A percentile compares a stretch with the other conserved stretches of the same genome.
Conservation (phyloP, 2,113 vertebrate species). For the Gymnogyps californianus region DNA sequence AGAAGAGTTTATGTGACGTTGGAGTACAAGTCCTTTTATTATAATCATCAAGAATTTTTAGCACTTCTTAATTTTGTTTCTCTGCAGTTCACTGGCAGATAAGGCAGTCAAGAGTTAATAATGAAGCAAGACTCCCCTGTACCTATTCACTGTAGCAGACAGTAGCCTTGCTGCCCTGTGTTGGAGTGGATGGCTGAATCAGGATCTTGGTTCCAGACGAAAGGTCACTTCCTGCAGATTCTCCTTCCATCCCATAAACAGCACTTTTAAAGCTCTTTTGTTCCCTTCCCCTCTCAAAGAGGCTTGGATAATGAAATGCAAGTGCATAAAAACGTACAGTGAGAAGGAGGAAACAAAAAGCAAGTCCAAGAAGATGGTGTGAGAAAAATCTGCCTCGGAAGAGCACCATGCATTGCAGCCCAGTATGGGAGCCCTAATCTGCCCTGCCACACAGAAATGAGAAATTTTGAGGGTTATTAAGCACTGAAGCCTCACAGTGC, state of each 20-base stretch:
- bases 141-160: rapidly evolving
- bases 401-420: not conserved
- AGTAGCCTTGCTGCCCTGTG: not conserved
- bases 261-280: not conserved
- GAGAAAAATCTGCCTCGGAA: not conserved
- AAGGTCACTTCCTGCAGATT: not conserved
- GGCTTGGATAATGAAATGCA: not conserved
- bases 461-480: not conserved
- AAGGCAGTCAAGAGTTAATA: not conserved
- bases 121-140: not conserved
- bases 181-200: too few species aligned
- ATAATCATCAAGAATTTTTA: not conserved
- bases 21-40: not conserved
- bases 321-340: not conserved
- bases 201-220: not conserved
- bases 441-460: too few species aligned
- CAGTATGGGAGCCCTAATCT: not conserved
- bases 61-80: not conserved
- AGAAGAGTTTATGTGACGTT: not conserved
- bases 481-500: not conserved
- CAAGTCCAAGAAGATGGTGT: not conserved
- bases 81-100: not conserved
- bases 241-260: not conserved
- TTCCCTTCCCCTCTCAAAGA: not conserved
- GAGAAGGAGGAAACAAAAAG: not conserved